phyloP scores from a whole-genome alignment of 2,113 vertebrate genomes.

The Euleptes europaea region DNA sequence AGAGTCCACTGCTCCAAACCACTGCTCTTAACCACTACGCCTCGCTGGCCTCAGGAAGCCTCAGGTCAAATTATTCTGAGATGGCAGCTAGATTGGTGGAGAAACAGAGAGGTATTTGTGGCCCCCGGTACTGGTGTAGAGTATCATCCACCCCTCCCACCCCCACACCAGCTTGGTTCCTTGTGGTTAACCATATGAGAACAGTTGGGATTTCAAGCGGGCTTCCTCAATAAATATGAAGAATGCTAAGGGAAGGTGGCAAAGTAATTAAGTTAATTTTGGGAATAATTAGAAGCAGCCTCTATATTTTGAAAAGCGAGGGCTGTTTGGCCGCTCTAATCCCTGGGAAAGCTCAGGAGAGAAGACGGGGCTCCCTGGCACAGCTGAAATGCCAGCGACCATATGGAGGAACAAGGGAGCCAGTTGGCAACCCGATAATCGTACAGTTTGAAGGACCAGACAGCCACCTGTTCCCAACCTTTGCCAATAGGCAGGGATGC shows the following conservation, averaged over 20 bases:
- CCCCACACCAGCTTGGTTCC: neutral
- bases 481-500: neutral
- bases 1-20: too few species aligned
- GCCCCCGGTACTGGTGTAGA: too few species aligned
- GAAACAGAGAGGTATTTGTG: too few species aligned
- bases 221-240: neutral
- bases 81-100: too few species aligned
- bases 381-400: neutral
- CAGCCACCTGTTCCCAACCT: neutral
- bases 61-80: too few species aligned
- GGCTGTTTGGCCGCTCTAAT: neutral
- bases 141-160: neutral
- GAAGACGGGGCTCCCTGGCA: too few species aligned
- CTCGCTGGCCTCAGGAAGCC: too few species aligned
- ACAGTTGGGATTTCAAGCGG: neutral
- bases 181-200: neutral
- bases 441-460: neutral
- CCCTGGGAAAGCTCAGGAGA: neutral
- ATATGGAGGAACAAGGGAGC: accelerated
- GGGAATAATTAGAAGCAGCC: neutral
- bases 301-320: constrained; percentile 12
- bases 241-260: neutral
- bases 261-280: neutral
- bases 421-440: neutral
- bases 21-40: too few species aligned